These are phyloP conservation scores for Tipula confusa DNA, from an alignment of 2,888 invertebrate species.

Conservation along the genomic window DNA sequence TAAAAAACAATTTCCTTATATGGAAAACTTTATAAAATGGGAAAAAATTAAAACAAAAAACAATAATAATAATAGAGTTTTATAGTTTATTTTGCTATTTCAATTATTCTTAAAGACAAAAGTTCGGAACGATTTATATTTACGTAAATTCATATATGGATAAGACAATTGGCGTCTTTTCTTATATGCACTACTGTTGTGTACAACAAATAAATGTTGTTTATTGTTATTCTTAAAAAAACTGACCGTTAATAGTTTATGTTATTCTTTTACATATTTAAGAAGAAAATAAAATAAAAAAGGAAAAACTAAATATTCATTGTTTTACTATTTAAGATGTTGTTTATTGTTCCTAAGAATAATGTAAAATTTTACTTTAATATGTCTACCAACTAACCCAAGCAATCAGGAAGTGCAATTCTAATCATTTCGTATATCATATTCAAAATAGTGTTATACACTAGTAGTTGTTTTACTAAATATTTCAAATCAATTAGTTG, in stretches of 20 bases:
- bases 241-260: conserved; percentile 5
- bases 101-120: not conserved
- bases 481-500: not conserved
- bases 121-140: not conserved
- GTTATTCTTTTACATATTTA: not conserved
- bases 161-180: not conserved
- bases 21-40: not conserved
- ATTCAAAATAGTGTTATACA: not conserved
- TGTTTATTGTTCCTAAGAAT: not conserved
- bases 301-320: not conserved
- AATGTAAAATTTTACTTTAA: not conserved
- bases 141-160: not conserved
- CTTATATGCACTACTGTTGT: not conserved
- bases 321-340: not conserved
- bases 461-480: too few relatives aligned
- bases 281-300: not conserved
- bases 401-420: not conserved
- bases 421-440: too few relatives aligned
- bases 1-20: not conserved
- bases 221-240: not conserved
- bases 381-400: not conserved
- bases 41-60: not conserved
- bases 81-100: not conserved
- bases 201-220: not conserved
- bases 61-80: conserved; percentile 3